Conservation (phyloP, 2,113 vertebrate species). For the Sinocyclocheilus rhinocerous region DNA sequence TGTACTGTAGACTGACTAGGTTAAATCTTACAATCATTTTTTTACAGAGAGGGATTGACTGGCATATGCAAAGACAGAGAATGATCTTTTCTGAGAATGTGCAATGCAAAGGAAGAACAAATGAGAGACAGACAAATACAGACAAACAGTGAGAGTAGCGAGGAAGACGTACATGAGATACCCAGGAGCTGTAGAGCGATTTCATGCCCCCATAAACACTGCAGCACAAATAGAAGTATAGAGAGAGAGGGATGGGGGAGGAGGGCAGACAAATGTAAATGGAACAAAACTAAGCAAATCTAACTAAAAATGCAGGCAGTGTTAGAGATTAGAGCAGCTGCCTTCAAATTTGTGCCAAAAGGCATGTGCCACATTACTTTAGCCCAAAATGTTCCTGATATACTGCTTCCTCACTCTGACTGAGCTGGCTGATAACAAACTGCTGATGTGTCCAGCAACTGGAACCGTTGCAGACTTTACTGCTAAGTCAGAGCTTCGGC, state of each 20-base stretch:
- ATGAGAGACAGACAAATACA: slow-evolving; percentile 49
- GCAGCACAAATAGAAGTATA: slow-evolving; percentile 53
- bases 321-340: neutral
- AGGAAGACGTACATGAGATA: slow-evolving; percentile 59
- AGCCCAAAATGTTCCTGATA: slow-evolving; percentile 11
- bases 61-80: too few species aligned
- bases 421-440: slow-evolving; percentile 39
- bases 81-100: neutral
- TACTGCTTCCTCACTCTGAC: slow-evolving; percentile 27
- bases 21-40: neutral
- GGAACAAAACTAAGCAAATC: slow-evolving; percentile 20
- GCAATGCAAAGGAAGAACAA: slow-evolving; percentile 6
- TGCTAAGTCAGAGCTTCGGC: slow-evolving; percentile 64
- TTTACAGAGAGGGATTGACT: neutral
- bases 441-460: slow-evolving; percentile 37
- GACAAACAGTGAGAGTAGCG: slow-evolving; percentile 22
- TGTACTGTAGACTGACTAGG: neutral
- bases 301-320: neutral
- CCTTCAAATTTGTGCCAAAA: neutral
- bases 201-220: slow-evolving; percentile 81
- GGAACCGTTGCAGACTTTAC: slow-evolving; percentile 30
- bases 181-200: slow-evolving; percentile 73
- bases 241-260: slow-evolving; percentile 40
- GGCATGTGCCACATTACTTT: neutral
- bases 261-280: neutral